Evolutionary conservation across 2,888 invertebrate genomes (phyloP).

Genomic region (Boloria euphrosyne): DNA sequence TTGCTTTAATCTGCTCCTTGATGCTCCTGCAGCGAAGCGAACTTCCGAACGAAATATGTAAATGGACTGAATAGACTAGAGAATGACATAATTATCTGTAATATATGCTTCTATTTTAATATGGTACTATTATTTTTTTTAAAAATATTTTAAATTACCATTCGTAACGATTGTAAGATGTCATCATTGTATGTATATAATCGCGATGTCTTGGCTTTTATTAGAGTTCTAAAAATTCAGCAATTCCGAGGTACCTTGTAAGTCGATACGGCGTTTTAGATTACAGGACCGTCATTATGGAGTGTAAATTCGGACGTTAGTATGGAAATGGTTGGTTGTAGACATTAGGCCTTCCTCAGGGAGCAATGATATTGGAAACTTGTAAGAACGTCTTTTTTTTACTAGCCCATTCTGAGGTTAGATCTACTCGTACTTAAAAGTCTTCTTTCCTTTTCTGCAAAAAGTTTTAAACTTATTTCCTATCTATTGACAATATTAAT

Average conservation of each 20-base stretch:
- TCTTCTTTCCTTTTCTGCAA: neutral
- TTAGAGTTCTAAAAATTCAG: conserved; percentile 6
- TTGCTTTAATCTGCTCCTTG: too few species aligned
- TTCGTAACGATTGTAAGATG: too few species aligned
- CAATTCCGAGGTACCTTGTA: conserved; percentile 8
- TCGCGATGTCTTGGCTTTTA: too few species aligned
- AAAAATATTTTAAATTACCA: too few species aligned
- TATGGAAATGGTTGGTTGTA: conserved; percentile 26
- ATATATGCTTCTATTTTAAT: too few species aligned
- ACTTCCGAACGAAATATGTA: too few species aligned
- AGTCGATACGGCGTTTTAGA: conserved; percentile 15
- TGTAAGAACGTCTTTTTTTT: conserved; percentile 7
- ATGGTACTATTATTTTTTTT: too few species aligned
- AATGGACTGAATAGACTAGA: too few species aligned
- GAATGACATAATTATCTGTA: too few species aligned
- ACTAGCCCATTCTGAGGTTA: neutral
- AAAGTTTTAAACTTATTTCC: neutral
- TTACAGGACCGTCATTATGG: conserved; percentile 27
- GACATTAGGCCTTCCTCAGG: conserved; percentile 20
- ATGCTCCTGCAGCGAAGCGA: too few species aligned
- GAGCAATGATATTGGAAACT: conserved; percentile 25
- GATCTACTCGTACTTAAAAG: neutral
- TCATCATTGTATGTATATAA: too few species aligned
- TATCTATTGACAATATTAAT: too few species aligned
- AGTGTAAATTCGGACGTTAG: conserved; percentile 30